Conservation (phyloP, 2,797 vertebrate species). For the Enteromius paludinosus region DNA sequence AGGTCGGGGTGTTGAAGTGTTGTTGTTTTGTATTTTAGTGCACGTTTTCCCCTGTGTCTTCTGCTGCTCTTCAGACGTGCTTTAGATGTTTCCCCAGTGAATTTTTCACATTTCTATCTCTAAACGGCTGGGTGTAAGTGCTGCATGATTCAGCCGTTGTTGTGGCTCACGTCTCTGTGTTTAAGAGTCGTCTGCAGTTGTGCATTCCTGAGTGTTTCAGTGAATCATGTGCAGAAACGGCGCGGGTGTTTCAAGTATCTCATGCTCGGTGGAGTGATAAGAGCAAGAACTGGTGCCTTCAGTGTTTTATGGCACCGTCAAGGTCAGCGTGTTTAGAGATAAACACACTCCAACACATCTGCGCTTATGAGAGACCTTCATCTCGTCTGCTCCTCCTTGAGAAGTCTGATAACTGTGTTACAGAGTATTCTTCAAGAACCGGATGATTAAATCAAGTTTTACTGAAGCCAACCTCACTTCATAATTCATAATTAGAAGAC, state of each 20-base stretch:
- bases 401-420: neutral
- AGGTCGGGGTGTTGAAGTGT: neutral
- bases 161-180: constrained; percentile 1
- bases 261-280: constrained; percentile 52
- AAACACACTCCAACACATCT: constrained; percentile 58
- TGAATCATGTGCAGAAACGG: neutral
- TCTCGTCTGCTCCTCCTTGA: neutral
- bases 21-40: neutral
- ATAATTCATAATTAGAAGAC: neutral
- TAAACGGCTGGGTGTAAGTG: neutral
- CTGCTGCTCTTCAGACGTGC: neutral
- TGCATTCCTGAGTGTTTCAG: neutral
- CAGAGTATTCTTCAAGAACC: neutral
- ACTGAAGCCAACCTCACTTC: neutral
- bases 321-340: constrained; percentile 51
- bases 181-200: neutral
- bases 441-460: neutral
- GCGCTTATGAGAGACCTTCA: constrained; percentile 21
- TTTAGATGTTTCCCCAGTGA: neutral
- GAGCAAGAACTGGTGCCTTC: constrained; percentile 30
- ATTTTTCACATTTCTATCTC: constrained; percentile 10
- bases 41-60: neutral
- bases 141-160: constrained; percentile 18
- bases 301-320: constrained; percentile 55
- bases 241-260: constrained; percentile 34